phyloP scores from a whole-genome alignment of 2,888 invertebrate species.

The Andricus curvator region DNA sequence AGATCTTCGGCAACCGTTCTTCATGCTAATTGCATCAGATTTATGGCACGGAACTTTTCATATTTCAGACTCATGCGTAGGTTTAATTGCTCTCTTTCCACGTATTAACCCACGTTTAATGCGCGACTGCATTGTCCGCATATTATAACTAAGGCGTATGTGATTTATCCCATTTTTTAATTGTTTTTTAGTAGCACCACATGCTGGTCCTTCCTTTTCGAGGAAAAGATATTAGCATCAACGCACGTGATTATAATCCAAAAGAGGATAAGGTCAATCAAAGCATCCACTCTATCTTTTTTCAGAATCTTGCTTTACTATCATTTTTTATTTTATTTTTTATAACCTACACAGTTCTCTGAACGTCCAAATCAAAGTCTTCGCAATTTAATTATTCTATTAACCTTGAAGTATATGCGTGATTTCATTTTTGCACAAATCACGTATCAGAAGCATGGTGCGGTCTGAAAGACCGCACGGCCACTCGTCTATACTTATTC shows the following conservation, averaged over 20 bases:
- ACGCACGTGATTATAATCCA: conserved; percentile 30
- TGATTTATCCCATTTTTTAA: conserved; percentile 14
- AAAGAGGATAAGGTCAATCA: conserved; percentile 9
- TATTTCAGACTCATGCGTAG: conserved; percentile 46
- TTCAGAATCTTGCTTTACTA: too few species aligned
- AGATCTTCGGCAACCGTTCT: conserved; percentile 46
- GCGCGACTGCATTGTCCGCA: conserved; percentile 7
- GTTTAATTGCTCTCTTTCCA: conserved; percentile 48
- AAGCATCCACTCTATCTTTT: background rate
- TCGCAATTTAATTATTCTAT: too few species aligned
- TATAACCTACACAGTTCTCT: too few species aligned
- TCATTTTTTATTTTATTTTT: too few species aligned
- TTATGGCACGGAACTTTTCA: conserved; percentile 49
- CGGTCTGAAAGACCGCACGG: too few species aligned
- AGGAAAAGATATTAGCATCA: conserved; percentile 32
- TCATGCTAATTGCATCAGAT: conserved; percentile 51
- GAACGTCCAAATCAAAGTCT: too few species aligned
- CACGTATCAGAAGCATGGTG: too few species aligned
- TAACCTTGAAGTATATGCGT: too few species aligned
- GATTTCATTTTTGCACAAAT: too few species aligned
- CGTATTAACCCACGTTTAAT: conserved; percentile 18
- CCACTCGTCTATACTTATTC: too few species aligned
- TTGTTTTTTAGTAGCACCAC: conserved; percentile 18
- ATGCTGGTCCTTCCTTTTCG: conserved; percentile 26
- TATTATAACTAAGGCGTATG: conserved; percentile 21